Base-by-base conservation (phyloP, 2,888 invertebrate genomes). In the Sinohyriopsis cumingii region DNA sequence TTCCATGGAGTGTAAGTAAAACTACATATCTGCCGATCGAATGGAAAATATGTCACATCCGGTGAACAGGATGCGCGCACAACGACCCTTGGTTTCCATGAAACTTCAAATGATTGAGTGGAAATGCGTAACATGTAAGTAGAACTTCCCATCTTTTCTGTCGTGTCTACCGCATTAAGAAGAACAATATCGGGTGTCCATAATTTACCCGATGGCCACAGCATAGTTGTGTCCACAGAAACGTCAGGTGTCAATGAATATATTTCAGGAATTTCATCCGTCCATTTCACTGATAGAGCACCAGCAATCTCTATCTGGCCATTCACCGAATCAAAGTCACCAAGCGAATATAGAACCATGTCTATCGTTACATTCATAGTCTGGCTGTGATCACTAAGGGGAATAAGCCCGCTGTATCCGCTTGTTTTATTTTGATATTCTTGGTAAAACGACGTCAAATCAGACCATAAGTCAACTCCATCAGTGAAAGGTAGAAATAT, bases 291-390 rank as follows among this genome's bases (percentile, higher is more conserved):
- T n/a, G 56, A 59, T 33, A 65, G 55, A 12, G 65, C 65, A 5
- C 28, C 33, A 12, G 59, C 65, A 59, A 65, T 55, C 20, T 65
- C 65, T 28, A 65, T 65, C 6, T 65, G 56, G 3, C 65, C 65
- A 57, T 57, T 33, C 9, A 65, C 65, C 3, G 56, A 57, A n/a
- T 65, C 65, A 59, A 65, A 65, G 9, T 56, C 55, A 45, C 59
- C 59, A n/a, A 65, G 56, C 0, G 65, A 57, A 33, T 59, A 59
- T n/a, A 65, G 59, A 5, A 22, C 53, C 9, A 65, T 22, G 4
- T 20, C 28, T 45, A 59, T 53, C 7, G 9, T 45, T 12, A 65
- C 65, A 22, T 33, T 22, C 57, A 65, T 65, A 9, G 33, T 54
- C 12, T 25, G 33, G 2, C 45, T 45, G 4, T 20, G 5, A 15